Percentiles rank a stretch among this genome's conserved stretches.
Evolutionary conservation across 2,113 vertebrate species (phyloP).

Genomic region (Trematocara variabile): DNA sequence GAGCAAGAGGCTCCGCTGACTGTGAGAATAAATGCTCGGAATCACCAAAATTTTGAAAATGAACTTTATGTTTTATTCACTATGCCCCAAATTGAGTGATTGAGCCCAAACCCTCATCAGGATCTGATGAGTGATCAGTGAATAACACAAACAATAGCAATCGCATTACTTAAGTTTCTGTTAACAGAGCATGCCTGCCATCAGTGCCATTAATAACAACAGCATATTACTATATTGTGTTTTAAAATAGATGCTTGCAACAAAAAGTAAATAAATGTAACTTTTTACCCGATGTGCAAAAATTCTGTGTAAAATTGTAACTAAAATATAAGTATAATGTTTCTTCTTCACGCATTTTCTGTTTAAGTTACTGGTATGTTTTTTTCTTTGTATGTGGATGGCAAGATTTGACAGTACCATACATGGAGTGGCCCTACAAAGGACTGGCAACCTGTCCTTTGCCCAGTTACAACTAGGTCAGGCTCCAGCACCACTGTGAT

Average conservation of each 20-base stretch:
- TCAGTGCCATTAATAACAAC: background rate
- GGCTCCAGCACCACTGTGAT: background rate
- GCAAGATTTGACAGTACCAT: background rate
- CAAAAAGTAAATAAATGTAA: background rate
- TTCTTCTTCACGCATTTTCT: background rate
- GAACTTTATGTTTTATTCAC: background rate
- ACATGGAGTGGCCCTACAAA: accelerated
- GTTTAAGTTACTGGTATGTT: background rate
- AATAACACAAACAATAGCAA: background rate
- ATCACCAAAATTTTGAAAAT: background rate
- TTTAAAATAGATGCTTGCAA: background rate
- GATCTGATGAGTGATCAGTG: background rate
- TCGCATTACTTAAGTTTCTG: background rate
- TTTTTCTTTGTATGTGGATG: background rate
- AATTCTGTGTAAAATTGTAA: background rate
- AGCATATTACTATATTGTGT: background rate
- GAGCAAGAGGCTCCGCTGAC: background rate
- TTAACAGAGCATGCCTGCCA: background rate
- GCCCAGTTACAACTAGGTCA: background rate
- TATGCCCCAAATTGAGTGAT: background rate
- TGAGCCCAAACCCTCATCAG: background rate
- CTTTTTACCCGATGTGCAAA: background rate
- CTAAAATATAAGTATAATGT: background rate
- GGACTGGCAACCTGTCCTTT: background rate
- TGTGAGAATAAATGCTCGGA: background rate